phyloP scores from a whole-genome alignment of 2,888 invertebrate genomes.

The Pemphredon lugubris region DNA sequence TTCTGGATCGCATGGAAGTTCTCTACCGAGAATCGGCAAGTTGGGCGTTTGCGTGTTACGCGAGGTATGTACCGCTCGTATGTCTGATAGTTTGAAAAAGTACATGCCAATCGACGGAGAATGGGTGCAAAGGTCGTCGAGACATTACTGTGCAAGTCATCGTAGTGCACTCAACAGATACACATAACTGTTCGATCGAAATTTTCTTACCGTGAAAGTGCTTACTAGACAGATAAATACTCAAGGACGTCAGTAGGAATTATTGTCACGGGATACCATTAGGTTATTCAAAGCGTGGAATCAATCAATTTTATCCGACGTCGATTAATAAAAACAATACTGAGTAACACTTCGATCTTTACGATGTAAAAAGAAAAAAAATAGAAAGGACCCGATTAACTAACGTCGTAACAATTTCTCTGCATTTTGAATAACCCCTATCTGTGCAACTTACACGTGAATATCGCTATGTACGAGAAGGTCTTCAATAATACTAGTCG shows the following conservation, averaged over 20 bases:
- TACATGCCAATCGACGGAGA: slow-evolving; percentile 51
- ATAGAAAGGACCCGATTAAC: not conserved
- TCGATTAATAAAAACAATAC: not conserved
- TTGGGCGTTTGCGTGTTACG: slow-evolving; percentile 26
- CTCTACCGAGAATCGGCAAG: slow-evolving; percentile 53
- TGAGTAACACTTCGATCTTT: not conserved
- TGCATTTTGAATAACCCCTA: slow-evolving; percentile 41
- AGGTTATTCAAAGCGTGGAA: slow-evolving; percentile 30
- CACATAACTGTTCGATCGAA: slow-evolving; percentile 10
- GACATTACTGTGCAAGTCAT: slow-evolving; percentile 39
- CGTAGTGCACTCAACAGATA: slow-evolving; percentile 46
- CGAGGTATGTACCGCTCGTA: slow-evolving; percentile 12
- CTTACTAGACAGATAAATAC: not conserved
- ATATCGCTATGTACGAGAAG: slow-evolving; percentile 7
- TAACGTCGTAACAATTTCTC: not conserved
- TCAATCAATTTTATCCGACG: not conserved
- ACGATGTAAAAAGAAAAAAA: not conserved
- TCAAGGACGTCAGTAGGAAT: slow-evolving; percentile 1
- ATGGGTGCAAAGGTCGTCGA: slow-evolving; percentile 36
- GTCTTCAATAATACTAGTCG: slow-evolving; percentile 48
- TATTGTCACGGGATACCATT: not conserved
- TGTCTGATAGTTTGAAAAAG: slow-evolving; percentile 15
- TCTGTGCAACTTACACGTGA: slow-evolving; percentile 16
- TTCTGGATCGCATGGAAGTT: slow-evolving; percentile 73
- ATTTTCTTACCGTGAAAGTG: not conserved